Conservation (phyloP, 2,888 invertebrate genomes). For the Drepana falcataria region DNA sequence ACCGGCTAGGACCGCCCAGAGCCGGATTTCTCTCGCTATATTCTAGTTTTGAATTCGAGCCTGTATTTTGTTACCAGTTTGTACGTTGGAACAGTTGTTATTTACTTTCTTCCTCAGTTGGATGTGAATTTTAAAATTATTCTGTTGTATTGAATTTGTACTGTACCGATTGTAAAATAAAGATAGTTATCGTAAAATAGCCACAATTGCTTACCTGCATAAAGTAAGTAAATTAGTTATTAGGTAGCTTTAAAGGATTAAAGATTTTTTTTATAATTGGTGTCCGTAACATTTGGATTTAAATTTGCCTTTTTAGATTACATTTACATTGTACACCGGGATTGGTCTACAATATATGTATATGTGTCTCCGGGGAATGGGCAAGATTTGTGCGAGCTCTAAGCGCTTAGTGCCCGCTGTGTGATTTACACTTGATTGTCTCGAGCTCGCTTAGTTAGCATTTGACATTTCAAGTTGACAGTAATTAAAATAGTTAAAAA, state of each 20-base stretch:
- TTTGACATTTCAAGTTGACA: too few relatives aligned
- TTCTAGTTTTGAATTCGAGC: conserved; percentile 10
- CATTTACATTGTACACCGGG: background rate
- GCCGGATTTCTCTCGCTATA: conserved; percentile 22
- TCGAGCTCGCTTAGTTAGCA: too few relatives aligned
- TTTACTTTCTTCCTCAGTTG: background rate
- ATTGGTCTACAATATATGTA: background rate
- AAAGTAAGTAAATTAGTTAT: too few relatives aligned
- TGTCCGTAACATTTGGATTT: too few relatives aligned
- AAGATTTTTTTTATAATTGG: too few relatives aligned
- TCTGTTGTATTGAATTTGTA: too few relatives aligned
- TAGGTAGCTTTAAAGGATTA: too few relatives aligned
- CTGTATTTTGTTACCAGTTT: background rate
- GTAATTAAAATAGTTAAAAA: too few relatives aligned
- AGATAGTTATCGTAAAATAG: too few relatives aligned
- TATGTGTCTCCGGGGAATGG: background rate
- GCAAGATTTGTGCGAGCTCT: background rate
- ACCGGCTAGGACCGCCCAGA: conserved; percentile 19
- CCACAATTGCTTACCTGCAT: too few relatives aligned
- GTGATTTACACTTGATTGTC: background rate
- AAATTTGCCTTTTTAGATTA: background rate
- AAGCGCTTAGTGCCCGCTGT: background rate
- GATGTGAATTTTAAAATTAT: background rate
- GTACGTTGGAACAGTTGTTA: background rate
- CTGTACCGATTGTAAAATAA: too few relatives aligned